These are phyloP conservation scores for Dendrocopos noguchii DNA, from an alignment of 2,113 vertebrate genomes.

Conservation along the genomic window DNA sequence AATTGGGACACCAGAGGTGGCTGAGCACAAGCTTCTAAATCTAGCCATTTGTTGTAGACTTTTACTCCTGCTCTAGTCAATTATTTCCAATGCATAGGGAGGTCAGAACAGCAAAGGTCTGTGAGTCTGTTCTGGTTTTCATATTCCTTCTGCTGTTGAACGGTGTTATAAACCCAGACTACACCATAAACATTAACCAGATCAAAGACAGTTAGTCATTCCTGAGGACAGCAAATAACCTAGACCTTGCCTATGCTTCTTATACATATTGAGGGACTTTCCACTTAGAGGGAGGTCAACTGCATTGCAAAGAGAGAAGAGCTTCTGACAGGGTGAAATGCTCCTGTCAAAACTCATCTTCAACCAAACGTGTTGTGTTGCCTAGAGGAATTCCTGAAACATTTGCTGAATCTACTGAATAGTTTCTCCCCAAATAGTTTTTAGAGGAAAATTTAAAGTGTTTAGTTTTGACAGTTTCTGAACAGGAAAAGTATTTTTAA, in stretches of 20 bases:
- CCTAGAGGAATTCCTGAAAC: background rate
- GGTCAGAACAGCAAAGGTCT: background rate
- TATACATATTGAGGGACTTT: background rate
- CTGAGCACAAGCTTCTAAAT: background rate
- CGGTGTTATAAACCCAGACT: background rate
- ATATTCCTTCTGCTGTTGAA: background rate
- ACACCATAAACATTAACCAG: slow-evolving; percentile 10
- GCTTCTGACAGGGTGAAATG: background rate
- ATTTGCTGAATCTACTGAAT: slow-evolving; percentile 16
- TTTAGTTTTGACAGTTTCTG: background rate
- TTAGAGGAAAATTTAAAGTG: background rate
- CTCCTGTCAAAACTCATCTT: background rate
- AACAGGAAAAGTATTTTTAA: background rate
- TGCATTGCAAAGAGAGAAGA: background rate
- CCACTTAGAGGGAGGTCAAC: background rate
- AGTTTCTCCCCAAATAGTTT: background rate
- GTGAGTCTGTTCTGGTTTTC: background rate
- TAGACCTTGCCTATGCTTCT: background rate
- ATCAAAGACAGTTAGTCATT: background rate
- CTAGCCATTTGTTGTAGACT: background rate
- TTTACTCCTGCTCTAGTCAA: background rate
- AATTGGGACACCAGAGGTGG: background rate
- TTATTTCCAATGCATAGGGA: background rate
- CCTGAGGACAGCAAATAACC: background rate
- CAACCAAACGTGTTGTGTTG: background rate